Evolutionary conservation across 2,113 vertebrate species (phyloP).

Genomic region (Psittacula cyanocephala): DNA sequence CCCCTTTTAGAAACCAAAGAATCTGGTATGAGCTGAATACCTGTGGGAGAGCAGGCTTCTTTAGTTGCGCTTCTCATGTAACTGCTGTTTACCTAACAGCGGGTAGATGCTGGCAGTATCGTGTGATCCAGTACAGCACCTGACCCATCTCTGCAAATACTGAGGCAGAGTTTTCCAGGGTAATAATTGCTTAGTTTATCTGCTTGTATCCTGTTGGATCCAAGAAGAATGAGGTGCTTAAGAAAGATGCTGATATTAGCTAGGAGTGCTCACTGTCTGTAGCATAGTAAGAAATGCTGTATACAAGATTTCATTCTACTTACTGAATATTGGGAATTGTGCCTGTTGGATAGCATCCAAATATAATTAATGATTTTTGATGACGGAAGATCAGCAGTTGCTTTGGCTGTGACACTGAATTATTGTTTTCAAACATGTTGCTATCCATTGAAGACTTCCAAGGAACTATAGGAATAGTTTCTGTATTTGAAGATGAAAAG

Average conservation of each 20-base stretch:
- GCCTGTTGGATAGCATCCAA: neutral
- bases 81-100: neutral
- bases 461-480: neutral
- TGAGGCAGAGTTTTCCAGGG: neutral
- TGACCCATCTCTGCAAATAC: neutral
- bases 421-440: neutral
- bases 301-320: neutral
- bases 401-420: neutral
- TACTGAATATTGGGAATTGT: neutral
- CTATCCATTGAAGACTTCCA: neutral
- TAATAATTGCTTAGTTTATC: neutral
- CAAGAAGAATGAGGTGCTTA: neutral
- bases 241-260: neutral
- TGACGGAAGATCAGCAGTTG: neutral
- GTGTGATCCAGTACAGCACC: neutral
- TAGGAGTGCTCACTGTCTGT: neutral
- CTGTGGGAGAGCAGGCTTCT: neutral
- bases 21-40: neutral
- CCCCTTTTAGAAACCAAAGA: neutral
- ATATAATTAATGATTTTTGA: neutral
- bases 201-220: neutral
- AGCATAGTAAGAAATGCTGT: neutral
- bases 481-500: neutral
- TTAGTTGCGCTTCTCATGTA: neutral
- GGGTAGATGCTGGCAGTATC: neutral